Conservation (phyloP, 2,797 vertebrate genomes). For the Spondyliosoma cantharus region DNA sequence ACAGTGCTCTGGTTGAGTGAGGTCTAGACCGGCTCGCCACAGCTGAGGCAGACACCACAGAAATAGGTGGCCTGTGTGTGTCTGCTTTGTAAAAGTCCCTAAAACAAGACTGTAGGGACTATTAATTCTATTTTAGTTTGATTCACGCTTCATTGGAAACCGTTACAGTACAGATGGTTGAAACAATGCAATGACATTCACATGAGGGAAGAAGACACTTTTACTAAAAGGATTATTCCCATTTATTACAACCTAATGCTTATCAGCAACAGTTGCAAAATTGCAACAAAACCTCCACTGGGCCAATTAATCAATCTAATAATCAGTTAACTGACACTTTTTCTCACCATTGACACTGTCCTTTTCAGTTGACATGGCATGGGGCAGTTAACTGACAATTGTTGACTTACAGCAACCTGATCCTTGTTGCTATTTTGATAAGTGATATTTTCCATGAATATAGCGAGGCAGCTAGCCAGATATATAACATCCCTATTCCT, state of each 20-base stretch:
- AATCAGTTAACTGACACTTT: neutral
- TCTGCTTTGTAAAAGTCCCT: slow-evolving; percentile 32
- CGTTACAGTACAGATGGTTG: slow-evolving; percentile 50
- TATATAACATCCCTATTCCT: neutral
- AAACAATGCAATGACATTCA: slow-evolving; percentile 34
- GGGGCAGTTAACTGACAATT: too few relatives aligned
- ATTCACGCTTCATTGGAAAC: slow-evolving; percentile 48
- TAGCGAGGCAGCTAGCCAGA: neutral
- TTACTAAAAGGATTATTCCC: slow-evolving; percentile 13
- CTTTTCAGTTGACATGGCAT: neutral
- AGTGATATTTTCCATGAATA: neutral
- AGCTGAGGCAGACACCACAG: slow-evolving; percentile 57
- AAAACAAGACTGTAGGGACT: slow-evolving; percentile 51
- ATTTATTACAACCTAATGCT: slow-evolving; percentile 1
- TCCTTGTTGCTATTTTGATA: neutral
- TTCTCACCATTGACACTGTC: neutral
- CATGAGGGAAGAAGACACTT: slow-evolving; percentile 1
- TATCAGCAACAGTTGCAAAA: neutral
- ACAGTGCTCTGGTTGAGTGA: slow-evolving; percentile 49
- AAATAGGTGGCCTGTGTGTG: slow-evolving; percentile 55
- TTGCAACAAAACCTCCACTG: neutral
- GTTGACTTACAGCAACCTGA: neutral
- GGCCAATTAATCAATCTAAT: neutral
- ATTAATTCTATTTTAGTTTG: slow-evolving; percentile 52
- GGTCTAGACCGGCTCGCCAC: slow-evolving; percentile 60